phyloP scores from a whole-genome alignment of 2,113 vertebrate genomes.

The Lepus timidus region DNA sequence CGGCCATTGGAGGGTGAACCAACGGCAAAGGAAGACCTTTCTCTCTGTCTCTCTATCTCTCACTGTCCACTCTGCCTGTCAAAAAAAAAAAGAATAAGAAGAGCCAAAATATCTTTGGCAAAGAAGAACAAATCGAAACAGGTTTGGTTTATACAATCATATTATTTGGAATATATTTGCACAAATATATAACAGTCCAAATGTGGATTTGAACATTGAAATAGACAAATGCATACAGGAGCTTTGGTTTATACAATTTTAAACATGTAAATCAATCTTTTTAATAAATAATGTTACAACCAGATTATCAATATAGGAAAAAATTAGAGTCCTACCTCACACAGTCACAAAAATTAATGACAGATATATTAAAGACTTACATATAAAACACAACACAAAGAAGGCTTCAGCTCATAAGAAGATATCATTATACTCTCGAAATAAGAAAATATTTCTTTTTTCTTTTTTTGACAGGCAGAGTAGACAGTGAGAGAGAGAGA shows the following conservation, averaged over 20 bases:
- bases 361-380: neutral
- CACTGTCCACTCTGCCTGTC: too few species aligned
- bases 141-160: neutral
- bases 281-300: neutral
- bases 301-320: neutral
- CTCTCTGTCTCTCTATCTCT: too few species aligned
- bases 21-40: too few species aligned
- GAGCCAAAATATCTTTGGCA: neutral
- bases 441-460: neutral
- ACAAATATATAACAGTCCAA: neutral
- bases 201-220: neutral
- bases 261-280: neutral
- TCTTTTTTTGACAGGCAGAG: too few species aligned
- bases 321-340: neutral
- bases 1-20: too few species aligned
- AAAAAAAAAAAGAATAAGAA: neutral
- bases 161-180: neutral
- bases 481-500: too few species aligned
- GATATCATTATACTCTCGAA: neutral
- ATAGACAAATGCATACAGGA: neutral
- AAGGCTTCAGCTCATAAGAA: neutral
- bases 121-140: neutral
- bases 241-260: neutral
- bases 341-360: constrained; percentile 6
- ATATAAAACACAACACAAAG: neutral